Evolutionary conservation across 2,888 invertebrate genomes (phyloP).

Genomic region (Doris montereyensis): DNA sequence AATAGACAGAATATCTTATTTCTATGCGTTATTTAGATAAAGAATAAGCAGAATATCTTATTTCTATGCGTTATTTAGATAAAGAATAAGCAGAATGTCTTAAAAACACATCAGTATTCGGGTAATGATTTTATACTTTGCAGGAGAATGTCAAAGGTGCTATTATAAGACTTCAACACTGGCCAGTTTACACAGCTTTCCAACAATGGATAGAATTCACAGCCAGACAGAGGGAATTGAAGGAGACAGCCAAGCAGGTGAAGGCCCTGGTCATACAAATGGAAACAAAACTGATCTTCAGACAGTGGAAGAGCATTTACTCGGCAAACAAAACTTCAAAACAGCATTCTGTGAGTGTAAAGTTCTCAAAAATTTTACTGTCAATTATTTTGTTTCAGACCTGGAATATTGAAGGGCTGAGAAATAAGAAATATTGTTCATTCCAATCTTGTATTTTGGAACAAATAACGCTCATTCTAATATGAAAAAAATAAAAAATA

Average conservation of each 20-base stretch:
- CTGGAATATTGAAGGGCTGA: too few species aligned
- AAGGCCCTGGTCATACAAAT: slow-evolving; percentile 43
- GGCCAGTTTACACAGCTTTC: slow-evolving; percentile 62
- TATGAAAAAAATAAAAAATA: too few species aligned
- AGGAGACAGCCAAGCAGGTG: slow-evolving; percentile 49
- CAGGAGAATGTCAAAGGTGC: slow-evolving; percentile 56
- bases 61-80: too few species aligned
- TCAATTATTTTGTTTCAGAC: too few species aligned
- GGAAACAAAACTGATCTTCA: slow-evolving; percentile 45
- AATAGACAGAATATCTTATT: too few species aligned
- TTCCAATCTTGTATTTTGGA: too few species aligned
- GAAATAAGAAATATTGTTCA: too few species aligned
- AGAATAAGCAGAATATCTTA: too few species aligned
- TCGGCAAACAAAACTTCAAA: slow-evolving; percentile 1
- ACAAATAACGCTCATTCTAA: too few species aligned
- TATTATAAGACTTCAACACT: slow-evolving; percentile 53
- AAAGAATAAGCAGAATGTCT: too few species aligned
- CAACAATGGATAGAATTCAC: slow-evolving; percentile 62
- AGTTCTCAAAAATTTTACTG: too few species aligned
- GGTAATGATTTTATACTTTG: slow-evolving; percentile 12
- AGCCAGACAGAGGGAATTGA: slow-evolving; percentile 51
- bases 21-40: too few species aligned
- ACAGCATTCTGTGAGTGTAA: slow-evolving; percentile 27
- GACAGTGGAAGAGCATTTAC: slow-evolving; percentile 47
- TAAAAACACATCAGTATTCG: not conserved